Evolutionary conservation across 2,113 vertebrate species (phyloP).

Genomic region (Rhea americana): DNA sequence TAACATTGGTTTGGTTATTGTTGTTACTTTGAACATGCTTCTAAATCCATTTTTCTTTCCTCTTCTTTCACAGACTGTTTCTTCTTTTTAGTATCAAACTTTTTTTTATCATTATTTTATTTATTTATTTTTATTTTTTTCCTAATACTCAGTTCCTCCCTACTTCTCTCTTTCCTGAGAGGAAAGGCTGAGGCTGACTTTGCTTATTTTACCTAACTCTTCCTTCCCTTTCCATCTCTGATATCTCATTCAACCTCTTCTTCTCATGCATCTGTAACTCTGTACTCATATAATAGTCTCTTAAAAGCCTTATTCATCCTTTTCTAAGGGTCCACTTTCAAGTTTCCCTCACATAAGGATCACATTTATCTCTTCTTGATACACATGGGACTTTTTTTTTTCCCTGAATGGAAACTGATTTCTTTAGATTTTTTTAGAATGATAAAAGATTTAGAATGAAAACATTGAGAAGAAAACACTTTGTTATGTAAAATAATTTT

Average conservation of each 20-base stretch:
- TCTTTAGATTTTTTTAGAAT: too few relatives aligned
- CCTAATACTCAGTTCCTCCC: background rate
- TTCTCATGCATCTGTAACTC: background rate
- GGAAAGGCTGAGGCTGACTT: background rate
- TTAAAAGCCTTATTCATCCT: background rate
- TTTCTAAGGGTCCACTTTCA: background rate
- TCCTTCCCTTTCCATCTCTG: background rate
- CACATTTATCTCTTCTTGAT: background rate
- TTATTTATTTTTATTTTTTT: background rate
- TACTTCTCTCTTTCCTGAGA: background rate
- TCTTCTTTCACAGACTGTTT: background rate
- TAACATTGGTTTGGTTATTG: background rate
- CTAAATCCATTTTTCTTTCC: background rate
- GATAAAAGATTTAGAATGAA: too few relatives aligned
- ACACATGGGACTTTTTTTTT: background rate
- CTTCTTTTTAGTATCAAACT: background rate
- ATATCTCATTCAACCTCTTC: background rate
- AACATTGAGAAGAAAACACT: background rate
- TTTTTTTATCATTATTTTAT: background rate
- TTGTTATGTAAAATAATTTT: background rate
- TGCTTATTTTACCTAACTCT: background rate
- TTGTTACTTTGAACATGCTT: background rate
- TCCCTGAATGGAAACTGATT: too few relatives aligned
- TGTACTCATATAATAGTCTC: background rate
- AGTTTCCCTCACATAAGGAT: background rate